Conservation (phyloP, 2,113 vertebrate genomes). For the Eptesicus fuscus region DNA sequence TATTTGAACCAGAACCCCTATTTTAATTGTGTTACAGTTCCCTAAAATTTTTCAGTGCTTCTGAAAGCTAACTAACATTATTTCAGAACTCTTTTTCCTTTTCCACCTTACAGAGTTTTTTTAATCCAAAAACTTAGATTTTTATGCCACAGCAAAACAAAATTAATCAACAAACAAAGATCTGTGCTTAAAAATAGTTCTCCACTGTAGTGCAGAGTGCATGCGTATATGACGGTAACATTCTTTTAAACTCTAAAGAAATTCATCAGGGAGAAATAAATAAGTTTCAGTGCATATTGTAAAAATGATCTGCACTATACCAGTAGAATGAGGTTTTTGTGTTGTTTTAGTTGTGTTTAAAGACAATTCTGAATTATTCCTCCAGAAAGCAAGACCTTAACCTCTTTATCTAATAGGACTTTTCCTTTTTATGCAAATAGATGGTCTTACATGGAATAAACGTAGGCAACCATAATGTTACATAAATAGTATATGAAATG, state of each 20-base stretch:
- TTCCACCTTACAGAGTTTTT: neutral
- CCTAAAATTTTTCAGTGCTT: neutral
- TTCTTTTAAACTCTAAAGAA: constrained; percentile 17
- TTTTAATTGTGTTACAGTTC: constrained; percentile 11
- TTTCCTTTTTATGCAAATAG: constrained; percentile 42
- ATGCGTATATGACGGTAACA: neutral
- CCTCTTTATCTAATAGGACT: neutral
- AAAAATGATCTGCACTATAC: constrained; percentile 30
- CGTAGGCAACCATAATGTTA: neutral
- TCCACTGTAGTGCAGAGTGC: constrained; percentile 1
- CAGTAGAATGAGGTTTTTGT: constrained; percentile 13
- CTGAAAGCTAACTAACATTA: constrained; percentile 35
- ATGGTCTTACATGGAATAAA: constrained; percentile 30
- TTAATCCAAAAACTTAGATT: constrained; percentile 19
- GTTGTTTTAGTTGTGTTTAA: constrained; percentile 1
- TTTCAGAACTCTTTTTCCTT: constrained; percentile 33
- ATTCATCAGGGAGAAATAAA: neutral
- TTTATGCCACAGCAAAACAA: constrained; percentile 42
- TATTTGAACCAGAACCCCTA: constrained; percentile 52
- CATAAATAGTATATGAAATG: neutral
- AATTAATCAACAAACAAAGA: constrained; percentile 23
- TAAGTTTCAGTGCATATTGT: constrained; percentile 37
- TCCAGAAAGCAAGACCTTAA: constrained; percentile 49
- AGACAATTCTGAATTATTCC: constrained; percentile 19
- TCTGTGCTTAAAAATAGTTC: constrained; percentile 21